Conservation (phyloP, 2,888 invertebrate species). For the Idaea aversata region DNA sequence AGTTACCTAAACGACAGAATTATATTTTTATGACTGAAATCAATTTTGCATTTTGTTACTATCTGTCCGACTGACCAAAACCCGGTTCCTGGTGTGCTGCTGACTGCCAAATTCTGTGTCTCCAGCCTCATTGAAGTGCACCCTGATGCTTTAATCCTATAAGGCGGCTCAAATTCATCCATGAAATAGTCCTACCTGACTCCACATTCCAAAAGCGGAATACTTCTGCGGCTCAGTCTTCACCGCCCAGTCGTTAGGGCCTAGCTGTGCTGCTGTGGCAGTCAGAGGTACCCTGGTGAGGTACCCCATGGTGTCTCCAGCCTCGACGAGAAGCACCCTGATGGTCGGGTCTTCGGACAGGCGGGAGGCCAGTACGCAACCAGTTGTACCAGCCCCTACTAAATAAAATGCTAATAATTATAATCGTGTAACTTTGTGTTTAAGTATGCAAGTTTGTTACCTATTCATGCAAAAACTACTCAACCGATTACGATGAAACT, state of each 20-base stretch:
- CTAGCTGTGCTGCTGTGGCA: slow-evolving; percentile 84
- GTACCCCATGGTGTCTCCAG: slow-evolving; percentile 85
- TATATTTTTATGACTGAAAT: too few species aligned
- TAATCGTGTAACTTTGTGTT: neutral
- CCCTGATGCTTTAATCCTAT: neutral
- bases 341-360: slow-evolving; percentile 79
- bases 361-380: slow-evolving; percentile 84
- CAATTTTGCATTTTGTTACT: too few species aligned
- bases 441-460: too few species aligned
- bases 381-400: slow-evolving; percentile 88
- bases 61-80: too few species aligned
- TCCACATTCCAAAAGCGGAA: slow-evolving; percentile 83
- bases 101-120: too few species aligned
- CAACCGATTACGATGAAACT: too few species aligned
- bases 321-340: slow-evolving; percentile 84
- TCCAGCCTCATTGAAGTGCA: too few species aligned
- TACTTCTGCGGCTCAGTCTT: slow-evolving; percentile 82
- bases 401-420: neutral
- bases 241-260: slow-evolving; percentile 85
- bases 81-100: too few species aligned
- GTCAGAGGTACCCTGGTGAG: slow-evolving; percentile 83
- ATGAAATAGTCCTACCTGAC: slow-evolving; percentile 66
- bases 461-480: too few species aligned
- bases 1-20: too few species aligned
- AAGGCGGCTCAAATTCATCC: neutral